These are phyloP conservation scores for Carcina quercana DNA, from an alignment of 2,888 invertebrate species.

Conservation along the genomic window DNA sequence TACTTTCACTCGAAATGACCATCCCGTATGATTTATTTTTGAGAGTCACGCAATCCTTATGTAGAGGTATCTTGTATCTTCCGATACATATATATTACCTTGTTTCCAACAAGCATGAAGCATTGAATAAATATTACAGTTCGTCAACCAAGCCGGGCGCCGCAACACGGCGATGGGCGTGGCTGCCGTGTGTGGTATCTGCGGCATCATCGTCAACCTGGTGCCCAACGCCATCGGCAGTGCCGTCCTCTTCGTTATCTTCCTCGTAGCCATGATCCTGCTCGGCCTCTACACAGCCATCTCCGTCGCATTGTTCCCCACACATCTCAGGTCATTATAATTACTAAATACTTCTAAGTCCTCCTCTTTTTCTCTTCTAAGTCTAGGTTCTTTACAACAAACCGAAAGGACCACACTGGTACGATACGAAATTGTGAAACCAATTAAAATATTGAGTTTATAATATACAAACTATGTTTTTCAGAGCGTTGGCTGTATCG, in stretches of 20 bases:
- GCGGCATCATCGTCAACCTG: constrained; percentile 75
- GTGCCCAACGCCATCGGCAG: constrained; percentile 73
- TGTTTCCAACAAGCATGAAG: constrained; percentile 24
- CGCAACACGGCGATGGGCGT: constrained; percentile 60
- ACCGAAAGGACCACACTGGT: no score
- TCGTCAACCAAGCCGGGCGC: constrained; percentile 68
- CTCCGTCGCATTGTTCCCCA: constrained; percentile 70
- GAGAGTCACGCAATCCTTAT: no score
- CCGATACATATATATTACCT: background rate
- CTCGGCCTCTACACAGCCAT: constrained; percentile 68
- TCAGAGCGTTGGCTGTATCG: constrained; percentile 42
- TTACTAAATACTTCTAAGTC: no score
- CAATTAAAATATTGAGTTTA: no score
- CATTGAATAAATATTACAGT: constrained; percentile 19
- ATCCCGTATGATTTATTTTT: no score
- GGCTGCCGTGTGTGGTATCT: constrained; percentile 60
- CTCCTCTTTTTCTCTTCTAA: no score
- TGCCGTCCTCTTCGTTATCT: constrained; percentile 60
- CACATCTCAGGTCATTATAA: constrained; percentile 48
- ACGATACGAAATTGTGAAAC: no score
- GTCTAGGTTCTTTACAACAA: no score
- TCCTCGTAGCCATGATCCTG: constrained; percentile 53
- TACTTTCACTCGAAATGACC: no score
- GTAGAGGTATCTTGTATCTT: no score
- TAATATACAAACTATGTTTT: no score